Percentiles rank a stretch among this genome's conserved stretches.
phyloP scores from a whole-genome alignment of 1,140 invertebrate species.

The Listronotus oregonensis region DNA sequence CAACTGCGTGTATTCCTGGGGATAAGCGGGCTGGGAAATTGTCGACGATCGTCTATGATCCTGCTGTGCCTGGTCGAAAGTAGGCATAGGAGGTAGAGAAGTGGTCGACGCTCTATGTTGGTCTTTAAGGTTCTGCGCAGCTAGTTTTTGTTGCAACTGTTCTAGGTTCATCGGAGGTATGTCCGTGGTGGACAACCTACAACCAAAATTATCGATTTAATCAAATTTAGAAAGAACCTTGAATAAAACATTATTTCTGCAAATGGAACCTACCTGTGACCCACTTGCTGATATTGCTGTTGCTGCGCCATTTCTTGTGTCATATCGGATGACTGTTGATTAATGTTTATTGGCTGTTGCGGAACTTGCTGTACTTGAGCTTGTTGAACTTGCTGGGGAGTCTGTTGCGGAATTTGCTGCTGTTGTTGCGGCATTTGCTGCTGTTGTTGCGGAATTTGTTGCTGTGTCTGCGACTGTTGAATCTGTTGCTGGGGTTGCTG shows the following conservation, averaged over 20 bases:
- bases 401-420: slow-evolving; percentile 31
- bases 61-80: slow-evolving; percentile 37
- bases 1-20: slow-evolving; percentile 43
- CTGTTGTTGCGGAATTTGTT: slow-evolving; percentile 34
- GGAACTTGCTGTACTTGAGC: slow-evolving; percentile 43
- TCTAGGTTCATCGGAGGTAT: slow-evolving; percentile 45
- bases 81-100: slow-evolving; percentile 50
- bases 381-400: slow-evolving; percentile 27
- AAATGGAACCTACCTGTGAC: slow-evolving; percentile 23
- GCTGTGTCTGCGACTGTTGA: slow-evolving; percentile 33
- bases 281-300: slow-evolving; percentile 25
- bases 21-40: slow-evolving; percentile 45
- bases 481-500: slow-evolving; percentile 41
- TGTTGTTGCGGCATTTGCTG: slow-evolving; percentile 20
- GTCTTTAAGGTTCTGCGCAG: slow-evolving; percentile 39
- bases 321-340: slow-evolving; percentile 9
- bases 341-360: slow-evolving; percentile 21
- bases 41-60: slow-evolving; percentile 48
- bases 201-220: not conserved
- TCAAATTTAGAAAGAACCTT: too few species aligned
- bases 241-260: too few species aligned
- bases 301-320: slow-evolving; percentile 16
- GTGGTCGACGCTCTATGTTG: slow-evolving; percentile 48
- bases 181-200: slow-evolving; percentile 35
- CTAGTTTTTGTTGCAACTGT: slow-evolving; percentile 48